A percentile compares a stretch with the other conserved stretches of the same genome.
These are phyloP conservation scores for Pocillopora verrucosa DNA, from an alignment of 64 coral and sea anemone species.

Conservation along the genomic window DNA sequence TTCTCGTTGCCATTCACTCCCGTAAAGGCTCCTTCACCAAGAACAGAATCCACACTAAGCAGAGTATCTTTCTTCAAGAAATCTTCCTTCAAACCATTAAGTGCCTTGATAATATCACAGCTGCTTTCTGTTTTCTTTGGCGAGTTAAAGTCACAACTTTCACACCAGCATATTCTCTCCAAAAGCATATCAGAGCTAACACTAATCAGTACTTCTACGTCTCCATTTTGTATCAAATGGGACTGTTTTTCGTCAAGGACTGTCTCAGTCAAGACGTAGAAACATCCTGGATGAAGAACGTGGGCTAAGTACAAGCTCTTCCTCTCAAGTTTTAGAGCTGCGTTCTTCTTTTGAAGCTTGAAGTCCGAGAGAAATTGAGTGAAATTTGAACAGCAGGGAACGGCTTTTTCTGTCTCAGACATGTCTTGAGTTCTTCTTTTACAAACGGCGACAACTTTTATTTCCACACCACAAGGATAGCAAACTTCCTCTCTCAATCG, in stretches of 20 bases:
- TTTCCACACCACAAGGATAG: conserved; percentile 72
- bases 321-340: conserved; percentile 31
- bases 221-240: conserved; percentile 2
- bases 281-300: conserved; percentile 52
- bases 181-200: conserved; percentile 29
- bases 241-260: conserved; percentile 14
- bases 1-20: neutral
- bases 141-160: neutral
- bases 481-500: conserved; percentile 29
- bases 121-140: neutral
- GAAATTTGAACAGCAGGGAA: neutral
- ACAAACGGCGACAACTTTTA: conserved; percentile 63
- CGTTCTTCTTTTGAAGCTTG: conserved; percentile 9
- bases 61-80: conserved; percentile 22
- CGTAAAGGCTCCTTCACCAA: neutral
- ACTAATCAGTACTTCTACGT: conserved; percentile 38
- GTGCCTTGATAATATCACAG: neutral
- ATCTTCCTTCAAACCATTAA: neutral
- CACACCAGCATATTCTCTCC: conserved; percentile 17
- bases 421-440: neutral
- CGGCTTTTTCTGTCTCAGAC: neutral
- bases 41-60: conserved; percentile 3
- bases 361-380: conserved; percentile 9
- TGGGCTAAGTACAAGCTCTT: conserved; percentile 11
- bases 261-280: conserved; percentile 56